These are phyloP conservation scores for Odocoileus hemionus DNA, from an alignment of 2,113 vertebrate species.

Conservation along the genomic window DNA sequence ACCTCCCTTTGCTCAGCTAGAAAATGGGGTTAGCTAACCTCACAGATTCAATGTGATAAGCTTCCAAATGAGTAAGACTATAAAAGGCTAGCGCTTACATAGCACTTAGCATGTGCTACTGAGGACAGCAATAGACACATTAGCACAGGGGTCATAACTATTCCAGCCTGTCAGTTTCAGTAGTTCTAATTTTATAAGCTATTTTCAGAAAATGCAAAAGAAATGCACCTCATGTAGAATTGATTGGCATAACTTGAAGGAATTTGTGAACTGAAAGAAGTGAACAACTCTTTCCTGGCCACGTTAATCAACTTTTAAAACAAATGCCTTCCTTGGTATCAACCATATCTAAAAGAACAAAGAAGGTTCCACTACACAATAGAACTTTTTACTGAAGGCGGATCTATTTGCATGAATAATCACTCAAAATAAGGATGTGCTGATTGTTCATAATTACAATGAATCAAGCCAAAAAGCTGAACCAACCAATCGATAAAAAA, in stretches of 20 bases:
- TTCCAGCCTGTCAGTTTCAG: background rate
- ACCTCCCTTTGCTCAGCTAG: background rate
- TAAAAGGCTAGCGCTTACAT: background rate
- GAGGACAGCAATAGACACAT: background rate
- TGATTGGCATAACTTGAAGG: background rate
- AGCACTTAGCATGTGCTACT: background rate
- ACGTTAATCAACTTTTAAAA: background rate
- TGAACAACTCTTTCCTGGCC: background rate
- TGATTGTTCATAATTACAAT: slow-evolving; percentile 22
- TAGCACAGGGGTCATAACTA: background rate
- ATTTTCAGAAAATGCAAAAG: background rate
- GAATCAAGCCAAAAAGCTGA: slow-evolving; percentile 33
- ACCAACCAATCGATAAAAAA: slow-evolving; percentile 11
- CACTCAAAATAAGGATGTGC: slow-evolving; percentile 20
- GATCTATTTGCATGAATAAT: slow-evolving; percentile 18
- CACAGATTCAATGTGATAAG: background rate
- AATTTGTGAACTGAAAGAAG: background rate
- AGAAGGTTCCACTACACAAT: background rate
- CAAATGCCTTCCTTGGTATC: background rate
- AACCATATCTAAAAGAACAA: background rate
- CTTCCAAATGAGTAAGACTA: background rate
- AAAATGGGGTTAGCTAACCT: background rate
- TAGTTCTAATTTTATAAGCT: background rate
- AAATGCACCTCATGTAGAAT: background rate
- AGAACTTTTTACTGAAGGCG: background rate